phyloP scores from a whole-genome alignment of 2,113 vertebrate genomes.

The Ictalurus furcatus region DNA sequence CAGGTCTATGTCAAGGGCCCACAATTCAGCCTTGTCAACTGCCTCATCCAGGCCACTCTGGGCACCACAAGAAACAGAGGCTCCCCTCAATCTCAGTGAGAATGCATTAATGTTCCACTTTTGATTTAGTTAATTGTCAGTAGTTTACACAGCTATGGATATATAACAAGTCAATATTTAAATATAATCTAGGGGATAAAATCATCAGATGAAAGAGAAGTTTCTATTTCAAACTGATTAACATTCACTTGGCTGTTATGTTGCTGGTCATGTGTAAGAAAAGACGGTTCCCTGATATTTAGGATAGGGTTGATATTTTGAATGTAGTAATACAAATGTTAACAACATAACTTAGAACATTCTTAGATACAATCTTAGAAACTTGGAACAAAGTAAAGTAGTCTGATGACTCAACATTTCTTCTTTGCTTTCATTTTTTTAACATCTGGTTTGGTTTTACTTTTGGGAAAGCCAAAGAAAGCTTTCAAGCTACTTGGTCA shows the following conservation, averaged over 20 bases:
- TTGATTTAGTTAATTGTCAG: neutral
- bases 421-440: neutral
- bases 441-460: too few relatives aligned
- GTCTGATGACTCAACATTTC: neutral
- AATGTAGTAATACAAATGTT: neutral
- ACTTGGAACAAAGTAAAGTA: neutral
- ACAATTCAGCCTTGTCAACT: conserved; percentile 59
- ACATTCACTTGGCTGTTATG: neutral
- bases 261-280: neutral
- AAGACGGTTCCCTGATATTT: neutral
- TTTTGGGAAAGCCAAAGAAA: neutral
- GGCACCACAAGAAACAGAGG: conserved; percentile 86
- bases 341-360: neutral
- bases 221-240: neutral
- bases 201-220: neutral
- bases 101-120: conserved; percentile 37
- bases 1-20: conserved; percentile 72
- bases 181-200: neutral
- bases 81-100: conserved; percentile 95
- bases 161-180: neutral
- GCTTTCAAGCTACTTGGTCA: neutral
- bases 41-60: conserved; percentile 71
- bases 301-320: neutral
- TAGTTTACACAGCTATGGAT: neutral
- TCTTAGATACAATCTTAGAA: too few relatives aligned